Evolutionary conservation across 2,797 vertebrate species (phyloP).

Genomic region (Sebastiscus tertius): DNA sequence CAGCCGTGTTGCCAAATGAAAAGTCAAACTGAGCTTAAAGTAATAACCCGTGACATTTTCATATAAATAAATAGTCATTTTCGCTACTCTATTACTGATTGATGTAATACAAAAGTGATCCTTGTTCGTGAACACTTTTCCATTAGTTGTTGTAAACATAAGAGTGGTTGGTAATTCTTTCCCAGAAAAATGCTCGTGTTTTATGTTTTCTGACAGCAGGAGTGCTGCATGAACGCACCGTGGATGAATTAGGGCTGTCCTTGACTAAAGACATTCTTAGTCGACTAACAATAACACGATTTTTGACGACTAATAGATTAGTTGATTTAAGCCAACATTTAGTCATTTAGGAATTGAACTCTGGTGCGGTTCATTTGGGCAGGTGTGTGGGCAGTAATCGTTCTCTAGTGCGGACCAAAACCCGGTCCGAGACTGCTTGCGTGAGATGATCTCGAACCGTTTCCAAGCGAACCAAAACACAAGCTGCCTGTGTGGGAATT

Average conservation of each 20-base stretch:
- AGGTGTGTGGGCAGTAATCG: too few species aligned
- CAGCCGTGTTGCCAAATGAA: slow-evolving; percentile 26
- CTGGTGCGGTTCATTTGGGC: too few species aligned
- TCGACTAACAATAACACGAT: neutral
- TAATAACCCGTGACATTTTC: slow-evolving; percentile 56
- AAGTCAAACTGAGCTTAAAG: slow-evolving; percentile 37
- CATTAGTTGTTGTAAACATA: slow-evolving; percentile 31
- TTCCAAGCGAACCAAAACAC: too few species aligned
- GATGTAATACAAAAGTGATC: slow-evolving; percentile 20
- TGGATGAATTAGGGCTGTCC: neutral
- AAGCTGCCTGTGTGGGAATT: too few species aligned
- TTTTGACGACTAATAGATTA: too few species aligned
- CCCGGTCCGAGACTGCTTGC: accelerated
- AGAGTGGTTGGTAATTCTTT: slow-evolving; percentile 11
- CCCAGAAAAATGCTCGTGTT: neutral
- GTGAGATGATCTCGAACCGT: too few species aligned
- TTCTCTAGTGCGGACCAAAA: too few species aligned
- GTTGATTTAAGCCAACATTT: too few species aligned
- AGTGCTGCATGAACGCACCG: neutral
- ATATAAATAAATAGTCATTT: slow-evolving; percentile 42
- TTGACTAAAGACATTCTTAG: too few species aligned
- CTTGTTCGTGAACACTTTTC: slow-evolving; percentile 5
- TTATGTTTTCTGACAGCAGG: slow-evolving; percentile 23
- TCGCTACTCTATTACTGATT: slow-evolving; percentile 40
- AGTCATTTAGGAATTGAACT: too few species aligned